Evolutionary conservation across 2,888 invertebrate genomes (phyloP).

Genomic region (Amaurobius ferox): DNA sequence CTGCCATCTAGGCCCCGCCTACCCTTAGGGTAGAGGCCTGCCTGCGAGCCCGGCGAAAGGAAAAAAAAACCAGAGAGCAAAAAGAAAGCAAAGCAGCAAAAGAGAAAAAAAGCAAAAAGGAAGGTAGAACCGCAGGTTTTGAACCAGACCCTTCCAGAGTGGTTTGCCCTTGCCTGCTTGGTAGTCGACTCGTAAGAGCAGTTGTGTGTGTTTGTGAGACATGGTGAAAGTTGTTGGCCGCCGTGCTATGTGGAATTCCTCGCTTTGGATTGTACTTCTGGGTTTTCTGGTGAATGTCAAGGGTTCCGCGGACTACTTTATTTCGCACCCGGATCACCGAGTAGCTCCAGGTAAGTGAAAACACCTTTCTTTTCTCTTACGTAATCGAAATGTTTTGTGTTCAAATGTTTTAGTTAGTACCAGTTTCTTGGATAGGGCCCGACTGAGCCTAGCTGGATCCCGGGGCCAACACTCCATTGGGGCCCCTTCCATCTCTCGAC

Average conservation of each 20-base stretch:
- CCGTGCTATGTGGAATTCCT: not conserved
- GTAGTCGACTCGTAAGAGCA: not conserved
- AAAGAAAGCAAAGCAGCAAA: not conserved
- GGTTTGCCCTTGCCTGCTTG: constrained; percentile 18
- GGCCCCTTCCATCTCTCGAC: no score
- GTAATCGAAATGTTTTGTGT: not conserved
- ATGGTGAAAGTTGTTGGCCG: constrained; percentile 16
- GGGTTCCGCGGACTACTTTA: constrained; percentile 30
- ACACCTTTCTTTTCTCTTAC: not conserved
- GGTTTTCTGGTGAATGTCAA: not conserved
- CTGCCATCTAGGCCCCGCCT: constrained; percentile 40
- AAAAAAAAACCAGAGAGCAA: not conserved
- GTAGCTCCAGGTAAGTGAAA: constrained; percentile 56
- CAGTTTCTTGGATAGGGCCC: no score
- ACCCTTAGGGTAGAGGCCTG: constrained; percentile 38
- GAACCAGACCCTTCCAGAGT: constrained; percentile 22
- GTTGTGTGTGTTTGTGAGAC: constrained; percentile 1
- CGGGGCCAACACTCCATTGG: no score
- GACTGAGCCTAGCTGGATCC: no score
- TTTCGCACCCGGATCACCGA: constrained; percentile 61
- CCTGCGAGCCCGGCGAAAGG: constrained; percentile 25
- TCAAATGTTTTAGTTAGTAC: not conserved
- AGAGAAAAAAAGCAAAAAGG: not conserved
- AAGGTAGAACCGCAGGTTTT: constrained; percentile 2
- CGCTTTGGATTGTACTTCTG: constrained; percentile 6